Percentiles rank a stretch among this genome's conserved stretches.
Conservation (phyloP, 2,888 invertebrate genomes). For the Homarus gammarus region DNA sequence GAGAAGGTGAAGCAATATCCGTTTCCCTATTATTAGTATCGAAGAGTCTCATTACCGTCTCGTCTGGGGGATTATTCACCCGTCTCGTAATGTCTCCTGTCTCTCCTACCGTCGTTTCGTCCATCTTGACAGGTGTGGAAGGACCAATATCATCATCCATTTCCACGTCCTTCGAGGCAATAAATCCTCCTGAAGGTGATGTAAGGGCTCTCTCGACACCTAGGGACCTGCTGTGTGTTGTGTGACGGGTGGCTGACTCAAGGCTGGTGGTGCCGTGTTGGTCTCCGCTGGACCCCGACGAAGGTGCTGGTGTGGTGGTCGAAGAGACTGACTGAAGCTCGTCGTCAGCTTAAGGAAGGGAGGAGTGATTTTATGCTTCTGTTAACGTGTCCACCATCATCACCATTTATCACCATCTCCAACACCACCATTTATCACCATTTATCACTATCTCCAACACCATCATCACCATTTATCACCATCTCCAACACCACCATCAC, state of each 20-base stretch:
- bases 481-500: no score
- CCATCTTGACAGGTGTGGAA: neutral
- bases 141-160: neutral
- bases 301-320: neutral
- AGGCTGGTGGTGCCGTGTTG: neutral
- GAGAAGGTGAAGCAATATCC: no score
- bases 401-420: neutral
- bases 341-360: neutral
- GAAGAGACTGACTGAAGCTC: neutral
- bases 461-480: no score
- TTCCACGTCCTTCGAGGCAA: neutral
- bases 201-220: neutral
- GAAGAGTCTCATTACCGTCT: no score
- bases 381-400: neutral
- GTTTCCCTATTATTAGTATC: no score
- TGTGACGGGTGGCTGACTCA: neutral
- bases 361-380: neutral
- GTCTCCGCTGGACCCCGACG: neutral
- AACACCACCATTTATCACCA: neutral
- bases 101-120: neutral
- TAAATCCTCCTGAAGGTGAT: neutral
- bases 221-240: neutral
- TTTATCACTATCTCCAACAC: no score
- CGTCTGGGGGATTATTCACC: no score
- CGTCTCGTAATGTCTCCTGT: no score